Percentiles rank a stretch among this genome's conserved stretches.
Evolutionary conservation across 2,888 invertebrate genomes (phyloP).

Genomic region (Rapana venosa): DNA sequence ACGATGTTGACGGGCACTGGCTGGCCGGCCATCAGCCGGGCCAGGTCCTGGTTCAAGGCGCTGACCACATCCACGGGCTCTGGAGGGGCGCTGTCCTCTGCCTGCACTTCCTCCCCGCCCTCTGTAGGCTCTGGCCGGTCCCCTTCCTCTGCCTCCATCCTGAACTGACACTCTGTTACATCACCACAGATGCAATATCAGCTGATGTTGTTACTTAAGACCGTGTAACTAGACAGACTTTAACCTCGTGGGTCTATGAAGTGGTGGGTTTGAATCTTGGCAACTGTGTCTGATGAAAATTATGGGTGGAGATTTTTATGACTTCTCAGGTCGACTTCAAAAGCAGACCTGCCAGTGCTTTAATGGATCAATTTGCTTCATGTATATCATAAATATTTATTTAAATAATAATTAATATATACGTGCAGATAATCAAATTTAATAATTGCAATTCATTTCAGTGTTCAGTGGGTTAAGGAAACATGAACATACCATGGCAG

Average conservation of each 20-base stretch:
- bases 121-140: too few relatives aligned
- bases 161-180: too few relatives aligned
- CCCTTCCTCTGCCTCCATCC: too few relatives aligned
- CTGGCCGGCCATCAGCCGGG: not conserved
- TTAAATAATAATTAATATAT: too few relatives aligned
- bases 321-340: too few relatives aligned
- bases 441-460: too few relatives aligned
- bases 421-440: too few relatives aligned
- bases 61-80: not conserved
- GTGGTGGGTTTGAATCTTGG: not conserved
- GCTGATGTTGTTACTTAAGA: not conserved
- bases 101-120: not conserved
- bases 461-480: too few relatives aligned
- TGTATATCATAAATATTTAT: too few relatives aligned
- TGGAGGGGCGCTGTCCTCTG: not conserved
- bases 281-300: not conserved
- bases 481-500: too few relatives aligned
- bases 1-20: not conserved
- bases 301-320: not conserved
- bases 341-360: not conserved
- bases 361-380: not conserved
- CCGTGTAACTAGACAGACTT: not conserved
- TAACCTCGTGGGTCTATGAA: not conserved
- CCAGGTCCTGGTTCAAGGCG: not conserved
- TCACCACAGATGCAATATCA: too few relatives aligned